Percentiles rank a stretch among this genome's conserved stretches.
phyloP scores from a whole-genome alignment of 2,113 vertebrate genomes.

The Mus spicilegus region DNA sequence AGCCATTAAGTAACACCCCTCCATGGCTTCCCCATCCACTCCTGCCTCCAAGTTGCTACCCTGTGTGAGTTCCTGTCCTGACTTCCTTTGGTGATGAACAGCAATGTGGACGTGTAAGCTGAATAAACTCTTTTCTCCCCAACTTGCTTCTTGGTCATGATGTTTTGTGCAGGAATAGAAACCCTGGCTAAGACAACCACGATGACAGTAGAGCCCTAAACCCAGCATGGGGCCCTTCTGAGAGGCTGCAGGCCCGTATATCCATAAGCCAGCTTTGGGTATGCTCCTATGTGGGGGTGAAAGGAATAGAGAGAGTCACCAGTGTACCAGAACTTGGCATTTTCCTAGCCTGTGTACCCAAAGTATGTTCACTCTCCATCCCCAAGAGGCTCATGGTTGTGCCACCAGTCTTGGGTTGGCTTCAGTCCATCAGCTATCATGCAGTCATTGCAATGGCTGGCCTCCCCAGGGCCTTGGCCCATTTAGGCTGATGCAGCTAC shows the following conservation, averaged over 20 bases:
- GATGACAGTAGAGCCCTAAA: neutral
- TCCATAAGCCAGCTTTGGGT: neutral
- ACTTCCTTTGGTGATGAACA: no score
- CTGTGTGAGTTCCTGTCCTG: no score
- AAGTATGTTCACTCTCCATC: neutral
- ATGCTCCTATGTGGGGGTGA: neutral
- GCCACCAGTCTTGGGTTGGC: neutral
- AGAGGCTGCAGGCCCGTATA: neutral
- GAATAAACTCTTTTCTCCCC: no score
- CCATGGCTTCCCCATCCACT: no score
- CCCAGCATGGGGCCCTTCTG: neutral
- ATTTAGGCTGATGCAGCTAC: neutral
- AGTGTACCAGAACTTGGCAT: neutral
- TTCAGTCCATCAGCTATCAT: neutral
- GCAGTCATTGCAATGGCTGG: neutral
- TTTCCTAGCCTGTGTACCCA: neutral
- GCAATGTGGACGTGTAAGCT: no score
- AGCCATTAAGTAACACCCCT: no score
- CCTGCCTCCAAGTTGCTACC: no score
- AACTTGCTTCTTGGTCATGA: no score
- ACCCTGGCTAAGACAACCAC: no score
- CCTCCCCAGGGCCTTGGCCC: conserved; percentile 47
- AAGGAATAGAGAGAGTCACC: neutral
- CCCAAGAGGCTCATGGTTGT: neutral
- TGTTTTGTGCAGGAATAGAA: no score